Percentiles rank a stretch among this genome's conserved stretches.
phyloP scores from a whole-genome alignment of 2,888 invertebrate genomes.

The Griposia aprilina region DNA sequence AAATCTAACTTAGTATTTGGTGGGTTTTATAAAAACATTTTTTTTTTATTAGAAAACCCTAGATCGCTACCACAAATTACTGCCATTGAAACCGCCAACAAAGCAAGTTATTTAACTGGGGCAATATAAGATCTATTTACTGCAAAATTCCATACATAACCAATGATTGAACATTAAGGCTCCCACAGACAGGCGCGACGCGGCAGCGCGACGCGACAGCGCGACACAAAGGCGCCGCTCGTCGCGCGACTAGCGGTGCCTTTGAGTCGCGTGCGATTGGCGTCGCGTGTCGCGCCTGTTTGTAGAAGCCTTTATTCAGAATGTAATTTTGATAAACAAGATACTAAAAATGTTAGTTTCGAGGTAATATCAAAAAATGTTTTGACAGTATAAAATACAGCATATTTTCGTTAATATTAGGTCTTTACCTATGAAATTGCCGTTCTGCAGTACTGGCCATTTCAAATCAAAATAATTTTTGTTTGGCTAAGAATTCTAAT shows the following conservation, averaged over 20 bases:
- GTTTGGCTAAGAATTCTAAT: no score
- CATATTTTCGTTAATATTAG: constrained; percentile 29
- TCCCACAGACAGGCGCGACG: no score
- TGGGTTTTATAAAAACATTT: background rate
- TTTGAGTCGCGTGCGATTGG: no score
- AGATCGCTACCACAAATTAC: constrained; percentile 29
- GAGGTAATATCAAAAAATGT: constrained; percentile 17
- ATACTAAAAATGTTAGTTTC: constrained; percentile 8
- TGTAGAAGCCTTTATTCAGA: background rate
- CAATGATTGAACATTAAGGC: background rate
- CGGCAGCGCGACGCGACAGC: no score
- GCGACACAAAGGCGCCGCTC: no score
- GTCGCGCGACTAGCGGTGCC: no score
- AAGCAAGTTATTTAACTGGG: constrained; percentile 5
- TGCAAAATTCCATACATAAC: constrained; percentile 18
- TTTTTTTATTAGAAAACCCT: constrained; percentile 13
- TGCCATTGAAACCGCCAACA: constrained; percentile 23
- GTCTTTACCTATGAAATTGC: no score
- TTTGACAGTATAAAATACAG: constrained; percentile 13
- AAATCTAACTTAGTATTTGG: background rate
- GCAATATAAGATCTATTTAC: constrained; percentile 15
- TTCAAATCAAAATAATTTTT: no score
- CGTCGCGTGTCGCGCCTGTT: no score
- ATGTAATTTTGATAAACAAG: constrained; percentile 14
- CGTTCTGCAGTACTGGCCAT: no score